phyloP scores from a whole-genome alignment of 2,797 vertebrate species.

The Xenops minutus region DNA sequence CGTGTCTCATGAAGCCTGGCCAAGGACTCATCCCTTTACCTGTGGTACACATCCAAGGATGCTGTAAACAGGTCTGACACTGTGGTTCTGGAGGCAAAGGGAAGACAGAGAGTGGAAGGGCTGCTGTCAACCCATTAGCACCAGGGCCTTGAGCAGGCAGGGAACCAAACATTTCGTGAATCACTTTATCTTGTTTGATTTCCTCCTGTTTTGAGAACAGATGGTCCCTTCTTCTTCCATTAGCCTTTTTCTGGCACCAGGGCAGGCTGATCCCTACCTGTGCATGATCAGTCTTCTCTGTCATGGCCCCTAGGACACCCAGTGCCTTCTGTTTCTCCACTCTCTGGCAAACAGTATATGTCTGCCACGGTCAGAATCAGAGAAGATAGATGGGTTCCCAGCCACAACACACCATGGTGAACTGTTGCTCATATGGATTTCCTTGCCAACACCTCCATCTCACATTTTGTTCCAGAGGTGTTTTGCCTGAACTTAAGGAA shows the following conservation, averaged over 20 bases:
- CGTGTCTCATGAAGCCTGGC: neutral
- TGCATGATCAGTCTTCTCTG: neutral
- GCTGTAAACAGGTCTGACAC: neutral
- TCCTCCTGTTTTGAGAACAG: neutral
- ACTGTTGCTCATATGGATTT: neutral
- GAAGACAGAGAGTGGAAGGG: neutral
- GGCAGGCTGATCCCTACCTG: neutral
- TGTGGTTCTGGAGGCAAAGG: neutral
- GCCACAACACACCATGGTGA: rapidly evolving
- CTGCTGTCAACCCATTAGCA: neutral
- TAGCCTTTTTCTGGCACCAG: neutral
- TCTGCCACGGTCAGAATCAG: neutral
- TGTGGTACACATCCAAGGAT: neutral
- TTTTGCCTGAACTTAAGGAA: neutral
- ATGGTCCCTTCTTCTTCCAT: neutral
- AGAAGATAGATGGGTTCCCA: neutral
- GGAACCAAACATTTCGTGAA: neutral
- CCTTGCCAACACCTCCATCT: neutral
- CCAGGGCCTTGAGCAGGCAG: neutral
- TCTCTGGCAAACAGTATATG: neutral
- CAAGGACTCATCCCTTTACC: neutral
- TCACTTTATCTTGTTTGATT: neutral
- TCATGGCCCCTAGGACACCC: neutral
- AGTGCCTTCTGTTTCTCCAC: neutral
- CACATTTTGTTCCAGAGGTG: neutral